Evolutionary conservation across 2,888 invertebrate species (phyloP).

Genomic region (Leucania comma): DNA sequence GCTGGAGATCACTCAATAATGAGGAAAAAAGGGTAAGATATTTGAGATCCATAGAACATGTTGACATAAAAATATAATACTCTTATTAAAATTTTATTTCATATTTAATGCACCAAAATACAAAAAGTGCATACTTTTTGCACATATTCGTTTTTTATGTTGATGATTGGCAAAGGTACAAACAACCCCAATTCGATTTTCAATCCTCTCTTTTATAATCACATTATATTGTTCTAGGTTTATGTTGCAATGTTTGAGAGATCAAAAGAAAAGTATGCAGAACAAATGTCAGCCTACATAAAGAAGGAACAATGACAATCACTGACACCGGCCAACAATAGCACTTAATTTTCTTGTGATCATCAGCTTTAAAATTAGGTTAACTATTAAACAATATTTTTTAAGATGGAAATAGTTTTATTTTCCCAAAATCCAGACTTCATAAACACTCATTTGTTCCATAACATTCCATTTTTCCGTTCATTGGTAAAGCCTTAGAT

Average conservation of each 20-base stretch:
- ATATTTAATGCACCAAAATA: no score
- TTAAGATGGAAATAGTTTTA: slow-evolving; percentile 43
- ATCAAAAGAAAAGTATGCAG: slow-evolving; percentile 94
- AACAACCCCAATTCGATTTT: background rate
- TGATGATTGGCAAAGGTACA: no score
- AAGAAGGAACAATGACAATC: slow-evolving; percentile 86
- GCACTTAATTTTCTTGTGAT: slow-evolving; percentile 81
- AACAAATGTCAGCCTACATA: slow-evolving; percentile 93
- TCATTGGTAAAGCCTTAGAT: no score
- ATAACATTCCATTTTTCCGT: no score
- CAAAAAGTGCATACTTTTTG: no score
- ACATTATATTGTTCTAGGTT: slow-evolving; percentile 87
- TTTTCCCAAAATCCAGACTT: slow-evolving; percentile 1
- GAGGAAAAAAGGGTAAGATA: slow-evolving; percentile 93
- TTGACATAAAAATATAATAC: background rate
- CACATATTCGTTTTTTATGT: no score
- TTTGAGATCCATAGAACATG: background rate
- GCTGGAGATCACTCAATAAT: slow-evolving; percentile 93
- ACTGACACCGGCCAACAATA: slow-evolving; percentile 58
- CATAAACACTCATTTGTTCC: no score
- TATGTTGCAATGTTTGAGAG: slow-evolving; percentile 93
- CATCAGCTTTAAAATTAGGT: slow-evolving; percentile 85
- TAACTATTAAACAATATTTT: slow-evolving; percentile 71
- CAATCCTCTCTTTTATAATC: background rate
- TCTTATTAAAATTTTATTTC: no score